These are phyloP conservation scores for Sminthurinus signatus DNA, from an alignment of 1,140 invertebrate genomes.

Conservation along the genomic window DNA sequence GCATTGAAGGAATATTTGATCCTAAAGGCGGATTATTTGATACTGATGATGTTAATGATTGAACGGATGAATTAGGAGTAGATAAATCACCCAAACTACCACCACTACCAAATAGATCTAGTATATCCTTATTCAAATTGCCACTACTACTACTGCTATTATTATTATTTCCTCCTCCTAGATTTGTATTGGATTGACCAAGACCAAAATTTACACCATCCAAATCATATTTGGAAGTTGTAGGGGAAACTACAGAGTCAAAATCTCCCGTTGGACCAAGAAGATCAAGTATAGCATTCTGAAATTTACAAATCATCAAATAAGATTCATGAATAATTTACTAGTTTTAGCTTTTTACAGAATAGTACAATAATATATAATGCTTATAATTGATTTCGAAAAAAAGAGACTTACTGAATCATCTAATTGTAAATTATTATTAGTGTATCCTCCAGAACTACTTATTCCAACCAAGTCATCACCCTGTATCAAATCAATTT, in stretches of 20 bases:
- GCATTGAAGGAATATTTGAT: slow-evolving; percentile 24
- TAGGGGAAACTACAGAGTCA: slow-evolving; percentile 41
- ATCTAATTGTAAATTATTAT: no score
- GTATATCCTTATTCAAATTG: slow-evolving; percentile 24
- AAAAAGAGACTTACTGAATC: slow-evolving; percentile 40
- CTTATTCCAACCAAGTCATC: no score
- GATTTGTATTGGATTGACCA: background rate
- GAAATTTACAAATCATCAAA: background rate
- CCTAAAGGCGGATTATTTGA: slow-evolving; percentile 14
- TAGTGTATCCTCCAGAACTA: no score
- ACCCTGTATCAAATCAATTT: no score
- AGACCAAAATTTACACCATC: background rate
- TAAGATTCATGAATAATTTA: no score
- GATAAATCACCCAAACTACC: background rate
- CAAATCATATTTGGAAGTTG: slow-evolving; percentile 66
- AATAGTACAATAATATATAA: no score
- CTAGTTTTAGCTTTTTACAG: no score
- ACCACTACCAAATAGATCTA: slow-evolving; percentile 29
- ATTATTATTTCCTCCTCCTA: slow-evolving; percentile 7
- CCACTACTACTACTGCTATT: no score
- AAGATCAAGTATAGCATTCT: slow-evolving; percentile 69
- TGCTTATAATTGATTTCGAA: no score
- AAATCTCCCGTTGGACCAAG: slow-evolving; percentile 53
- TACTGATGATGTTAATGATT: background rate
- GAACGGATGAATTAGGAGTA: background rate